Base-by-base conservation (phyloP, 2,113 vertebrate genomes). In the Hippocampus guttulatus region DNA sequence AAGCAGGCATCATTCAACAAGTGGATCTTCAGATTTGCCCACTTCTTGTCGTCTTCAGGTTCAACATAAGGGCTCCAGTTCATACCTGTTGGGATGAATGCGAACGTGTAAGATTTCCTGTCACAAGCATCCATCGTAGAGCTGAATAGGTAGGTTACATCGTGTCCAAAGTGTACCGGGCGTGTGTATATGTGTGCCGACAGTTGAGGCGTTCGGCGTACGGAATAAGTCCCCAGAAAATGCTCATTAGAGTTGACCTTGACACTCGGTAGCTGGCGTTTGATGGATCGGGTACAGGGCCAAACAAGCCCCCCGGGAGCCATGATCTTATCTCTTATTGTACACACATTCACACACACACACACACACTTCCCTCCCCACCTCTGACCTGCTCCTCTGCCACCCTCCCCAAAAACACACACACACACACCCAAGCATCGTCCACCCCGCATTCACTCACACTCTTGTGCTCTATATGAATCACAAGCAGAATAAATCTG, bases 161-260 rank as follows among this genome's bases (percentile, higher is more conserved):
- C 78, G 82, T 68, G 82, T 81, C 84, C 78, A 62, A 80, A 72
- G 82, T 87, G 76, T 85, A 75, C 80, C 74, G 47, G 67, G 67
- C 65, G 68, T 74, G 76, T 65, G 43, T 68, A n/a, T 73, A 69
- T 62, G 83, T 88, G 91, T 83, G 72, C 76, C 30, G 58, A 61
- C 58, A 33, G 65, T 80, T 88, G 87, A 83, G 82, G 80, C 61
- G 76, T 81, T 79, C 68, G 52, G 74, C 30, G 80, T 87, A 71
- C 85, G 90, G 90, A 92, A 92, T 91, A 93, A 91, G 92, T 94
- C 91, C 91, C 93, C 85, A 92, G 81, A 92, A 90, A 93, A 89
- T 92, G 92, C 95, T 98, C 90, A 94, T 99, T 99, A 99, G 94
- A 71, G 91, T 94, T 95, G 96, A 98, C 97, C 97, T 97, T 94